Percentiles rank a stretch among this genome's conserved stretches.
Evolutionary conservation across 2,888 invertebrate genomes (phyloP).

Genomic region (Tetropium fuscum): DNA sequence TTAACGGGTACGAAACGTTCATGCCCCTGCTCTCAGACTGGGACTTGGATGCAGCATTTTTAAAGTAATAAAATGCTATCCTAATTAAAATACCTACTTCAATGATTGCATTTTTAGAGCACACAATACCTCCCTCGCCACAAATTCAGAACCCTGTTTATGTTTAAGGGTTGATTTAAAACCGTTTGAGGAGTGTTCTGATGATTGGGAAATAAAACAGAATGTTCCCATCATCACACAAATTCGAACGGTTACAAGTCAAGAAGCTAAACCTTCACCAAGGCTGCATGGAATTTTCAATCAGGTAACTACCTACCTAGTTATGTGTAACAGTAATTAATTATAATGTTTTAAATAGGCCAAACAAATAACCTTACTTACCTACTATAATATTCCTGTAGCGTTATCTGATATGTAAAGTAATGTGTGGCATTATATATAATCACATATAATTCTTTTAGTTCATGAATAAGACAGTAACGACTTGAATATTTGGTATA

Average conservation of each 20-base stretch:
- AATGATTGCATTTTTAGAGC: constrained; percentile 68
- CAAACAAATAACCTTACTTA: too few species aligned
- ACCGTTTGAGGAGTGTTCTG: constrained; percentile 85
- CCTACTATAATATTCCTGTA: too few species aligned
- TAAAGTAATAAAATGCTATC: constrained; percentile 71
- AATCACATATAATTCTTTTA: too few species aligned
- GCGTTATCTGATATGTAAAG: too few species aligned
- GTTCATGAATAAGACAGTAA: too few species aligned
- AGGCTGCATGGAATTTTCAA: constrained; percentile 87
- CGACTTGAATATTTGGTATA: too few species aligned
- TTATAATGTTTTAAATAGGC: too few species aligned
- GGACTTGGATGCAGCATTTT: constrained; percentile 97
- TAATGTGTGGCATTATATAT: too few species aligned
- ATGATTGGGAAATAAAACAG: constrained; percentile 75
- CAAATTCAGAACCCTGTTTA: constrained; percentile 88
- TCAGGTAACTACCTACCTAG: too few species aligned
- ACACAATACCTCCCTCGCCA: constrained; percentile 77
- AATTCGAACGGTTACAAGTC: constrained; percentile 58
- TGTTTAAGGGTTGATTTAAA: constrained; percentile 91
- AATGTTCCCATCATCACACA: constrained; percentile 66
- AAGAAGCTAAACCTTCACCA: constrained; percentile 66
- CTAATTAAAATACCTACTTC: background rate
- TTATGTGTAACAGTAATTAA: too few species aligned
- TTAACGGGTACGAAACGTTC: constrained; percentile 88
- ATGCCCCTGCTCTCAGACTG: constrained; percentile 93